A percentile compares a stretch with the other conserved stretches of the same genome.
These are phyloP conservation scores for Drosophila arizonae DNA, from an alignment of 1,140 invertebrate genomes.

Conservation along the genomic window DNA sequence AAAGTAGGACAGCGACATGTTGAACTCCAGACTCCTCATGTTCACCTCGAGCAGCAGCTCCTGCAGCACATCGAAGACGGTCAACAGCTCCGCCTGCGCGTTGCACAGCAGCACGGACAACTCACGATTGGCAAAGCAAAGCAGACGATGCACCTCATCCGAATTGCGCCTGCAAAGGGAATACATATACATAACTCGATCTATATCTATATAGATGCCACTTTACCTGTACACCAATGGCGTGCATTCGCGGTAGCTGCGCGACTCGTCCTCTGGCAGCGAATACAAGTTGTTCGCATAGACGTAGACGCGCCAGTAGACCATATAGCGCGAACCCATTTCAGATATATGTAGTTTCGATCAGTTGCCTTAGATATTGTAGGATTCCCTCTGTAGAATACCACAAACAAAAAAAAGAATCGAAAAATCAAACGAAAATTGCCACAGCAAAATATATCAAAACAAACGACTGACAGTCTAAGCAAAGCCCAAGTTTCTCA, in stretches of 20 bases:
- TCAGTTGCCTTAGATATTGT: neutral
- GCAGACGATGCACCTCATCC: conserved; percentile 41
- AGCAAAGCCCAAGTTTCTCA: neutral
- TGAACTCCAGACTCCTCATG: conserved; percentile 37
- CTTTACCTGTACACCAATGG: conserved; percentile 36
- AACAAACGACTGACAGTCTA: neutral
- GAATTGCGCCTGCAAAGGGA: conserved; percentile 12
- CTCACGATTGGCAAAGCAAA: conserved; percentile 59
- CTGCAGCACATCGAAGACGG: conserved; percentile 29
- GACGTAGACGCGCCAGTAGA: conserved; percentile 55
- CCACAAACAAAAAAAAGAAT: neutral
- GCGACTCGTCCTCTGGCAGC: neutral
- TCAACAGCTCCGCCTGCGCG: conserved; percentile 12
- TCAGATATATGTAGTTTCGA: neutral
- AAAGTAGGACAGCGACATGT: conserved; percentile 83
- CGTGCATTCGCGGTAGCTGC: conserved; percentile 31
- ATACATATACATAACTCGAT: neutral
- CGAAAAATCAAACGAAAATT: neutral
- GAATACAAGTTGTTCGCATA: conserved; percentile 57
- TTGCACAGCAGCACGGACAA: conserved; percentile 38
- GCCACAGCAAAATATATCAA: neutral
- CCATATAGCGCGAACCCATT: conserved; percentile 52
- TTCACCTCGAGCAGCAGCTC: conserved; percentile 26
- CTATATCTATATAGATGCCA: neutral
- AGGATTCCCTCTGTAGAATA: neutral